Percentiles rank a stretch among this genome's conserved stretches.
Conservation (phyloP, 2,113 vertebrate species). For the Regulus satrapa region DNA sequence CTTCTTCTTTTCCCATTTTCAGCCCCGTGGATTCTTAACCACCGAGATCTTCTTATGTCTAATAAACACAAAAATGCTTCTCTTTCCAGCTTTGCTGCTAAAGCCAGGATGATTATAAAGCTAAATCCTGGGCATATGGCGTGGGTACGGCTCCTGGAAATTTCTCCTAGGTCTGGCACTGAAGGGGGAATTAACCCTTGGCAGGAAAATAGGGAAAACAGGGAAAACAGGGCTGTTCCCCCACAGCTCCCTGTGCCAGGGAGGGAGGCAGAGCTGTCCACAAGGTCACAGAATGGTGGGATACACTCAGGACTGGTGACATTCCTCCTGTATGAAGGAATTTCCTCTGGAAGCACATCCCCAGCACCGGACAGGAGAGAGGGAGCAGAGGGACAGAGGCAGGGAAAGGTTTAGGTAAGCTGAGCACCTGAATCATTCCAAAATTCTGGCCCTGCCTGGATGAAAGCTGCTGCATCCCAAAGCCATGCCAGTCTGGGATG, state of each 20-base stretch:
- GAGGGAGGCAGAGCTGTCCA: background rate
- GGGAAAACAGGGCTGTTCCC: background rate
- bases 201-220: background rate
- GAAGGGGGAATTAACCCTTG: background rate
- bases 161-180: background rate
- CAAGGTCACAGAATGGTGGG: background rate
- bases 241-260: accelerated
- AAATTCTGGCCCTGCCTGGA: background rate
- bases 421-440: background rate
- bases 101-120: constrained; percentile 58
- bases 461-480: background rate
- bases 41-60: constrained; percentile 33
- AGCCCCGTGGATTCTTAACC: constrained; percentile 17
- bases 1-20: background rate
- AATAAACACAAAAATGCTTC: constrained; percentile 58
- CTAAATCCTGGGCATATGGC: constrained; percentile 53
- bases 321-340: background rate
- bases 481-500: background rate
- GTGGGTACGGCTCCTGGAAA: background rate
- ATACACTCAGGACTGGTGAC: background rate
- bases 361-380: background rate
- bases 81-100: constrained; percentile 54
- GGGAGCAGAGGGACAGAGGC: background rate
- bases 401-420: background rate
- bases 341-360: accelerated